Conservation (phyloP, 2,113 vertebrate species). For the Saguinus midas region DNA sequence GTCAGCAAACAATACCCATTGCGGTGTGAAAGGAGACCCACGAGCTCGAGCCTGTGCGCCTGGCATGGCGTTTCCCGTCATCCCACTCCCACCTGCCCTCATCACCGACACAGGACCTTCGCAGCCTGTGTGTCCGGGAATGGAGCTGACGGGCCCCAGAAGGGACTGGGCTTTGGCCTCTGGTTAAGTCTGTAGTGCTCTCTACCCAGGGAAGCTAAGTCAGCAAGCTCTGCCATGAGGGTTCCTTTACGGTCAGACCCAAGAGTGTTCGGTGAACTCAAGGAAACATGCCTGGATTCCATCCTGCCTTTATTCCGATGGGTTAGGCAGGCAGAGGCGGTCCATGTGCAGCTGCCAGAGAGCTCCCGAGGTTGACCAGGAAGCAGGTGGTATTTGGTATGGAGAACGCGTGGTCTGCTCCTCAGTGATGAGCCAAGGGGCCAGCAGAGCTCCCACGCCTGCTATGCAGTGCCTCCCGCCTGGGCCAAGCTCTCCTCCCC, state of each 20-base stretch:
- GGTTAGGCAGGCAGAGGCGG: no score
- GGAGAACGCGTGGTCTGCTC: not conserved
- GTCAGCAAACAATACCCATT: not conserved
- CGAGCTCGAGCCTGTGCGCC: not conserved
- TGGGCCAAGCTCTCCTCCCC: not conserved
- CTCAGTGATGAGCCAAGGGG: not conserved
- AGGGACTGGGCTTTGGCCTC: not conserved
- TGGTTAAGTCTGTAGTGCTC: not conserved
- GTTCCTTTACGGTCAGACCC: not conserved
- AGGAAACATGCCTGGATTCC: not conserved
- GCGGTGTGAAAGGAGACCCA: not conserved
- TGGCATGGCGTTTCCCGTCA: not conserved
- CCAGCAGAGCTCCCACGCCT: not conserved
- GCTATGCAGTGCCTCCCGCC: not conserved
- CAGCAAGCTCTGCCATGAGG: not conserved
- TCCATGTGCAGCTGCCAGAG: not conserved
- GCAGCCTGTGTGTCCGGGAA: not conserved
- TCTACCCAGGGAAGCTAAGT: not conserved
- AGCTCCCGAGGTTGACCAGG: not conserved
- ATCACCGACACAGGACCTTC: not conserved
- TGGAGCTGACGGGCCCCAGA: not conserved
- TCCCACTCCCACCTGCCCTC: not conserved
- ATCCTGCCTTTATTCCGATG: not conserved
- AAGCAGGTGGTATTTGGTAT: not conserved
- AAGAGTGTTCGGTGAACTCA: not conserved